A percentile compares a stretch with the other conserved stretches of the same genome.
Conservation (phyloP, 92 coral and sea anemone genomes). For the Porites divaricata region DNA sequence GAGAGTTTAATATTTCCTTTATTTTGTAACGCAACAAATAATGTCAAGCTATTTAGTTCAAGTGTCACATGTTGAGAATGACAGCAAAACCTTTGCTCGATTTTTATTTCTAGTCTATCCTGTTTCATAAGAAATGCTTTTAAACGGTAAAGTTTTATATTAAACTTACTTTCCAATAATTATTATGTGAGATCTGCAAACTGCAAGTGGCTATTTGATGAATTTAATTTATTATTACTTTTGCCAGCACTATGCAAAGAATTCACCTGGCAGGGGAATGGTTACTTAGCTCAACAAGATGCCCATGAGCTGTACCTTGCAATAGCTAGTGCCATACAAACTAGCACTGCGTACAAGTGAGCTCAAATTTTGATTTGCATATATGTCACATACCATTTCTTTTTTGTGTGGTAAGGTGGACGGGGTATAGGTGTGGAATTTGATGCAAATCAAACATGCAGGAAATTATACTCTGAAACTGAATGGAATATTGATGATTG, state of each 20-base stretch:
- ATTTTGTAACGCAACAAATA: not conserved
- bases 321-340: constrained; percentile 17
- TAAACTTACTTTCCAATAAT: no score
- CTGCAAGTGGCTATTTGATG: constrained; percentile 7
- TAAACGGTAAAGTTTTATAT: not conserved
- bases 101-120: not conserved
- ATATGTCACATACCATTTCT: no score
- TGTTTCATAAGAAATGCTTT: not conserved
- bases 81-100: not conserved
- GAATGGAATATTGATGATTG: no score
- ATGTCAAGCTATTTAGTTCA: not conserved
- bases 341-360: constrained; percentile 11
- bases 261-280: not conserved
- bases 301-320: constrained; percentile 18
- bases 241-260: constrained; percentile 2
- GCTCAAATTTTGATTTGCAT: not conserved
- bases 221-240: constrained; percentile 6
- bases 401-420: no score
- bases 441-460: no score
- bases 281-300: not conserved
- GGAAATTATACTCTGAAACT: no score
- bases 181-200: no score
- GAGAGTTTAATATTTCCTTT: not conserved
- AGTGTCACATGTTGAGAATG: not conserved
- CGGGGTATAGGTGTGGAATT: no score